Percentiles rank a stretch among this genome's conserved stretches.
These are phyloP conservation scores for Diadromus collaris DNA, from an alignment of 2,888 invertebrate species.

Conservation along the genomic window DNA sequence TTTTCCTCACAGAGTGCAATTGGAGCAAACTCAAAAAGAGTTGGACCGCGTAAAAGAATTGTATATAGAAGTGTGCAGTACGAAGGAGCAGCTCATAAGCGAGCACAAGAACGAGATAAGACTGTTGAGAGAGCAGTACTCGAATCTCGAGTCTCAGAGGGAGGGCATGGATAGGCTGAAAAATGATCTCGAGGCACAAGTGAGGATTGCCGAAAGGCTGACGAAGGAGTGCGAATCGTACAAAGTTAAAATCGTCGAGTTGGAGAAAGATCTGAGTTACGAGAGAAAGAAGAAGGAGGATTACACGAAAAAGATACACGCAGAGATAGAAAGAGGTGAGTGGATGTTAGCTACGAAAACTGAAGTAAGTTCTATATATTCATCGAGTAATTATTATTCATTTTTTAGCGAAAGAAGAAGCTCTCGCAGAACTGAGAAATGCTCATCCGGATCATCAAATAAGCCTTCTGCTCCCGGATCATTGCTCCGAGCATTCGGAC, in stretches of 20 bases:
- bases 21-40: conserved; percentile 77
- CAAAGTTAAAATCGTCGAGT: conserved; percentile 71
- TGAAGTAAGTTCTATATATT: background rate
- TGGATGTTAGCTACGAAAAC: background rate
- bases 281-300: conserved; percentile 74
- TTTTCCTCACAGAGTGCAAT: conserved; percentile 70
- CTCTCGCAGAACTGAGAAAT: conserved; percentile 74
- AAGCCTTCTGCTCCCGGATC: conserved; percentile 72
- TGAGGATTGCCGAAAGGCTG: conserved; percentile 70
- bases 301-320: conserved; percentile 73
- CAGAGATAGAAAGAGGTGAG: conserved; percentile 75
- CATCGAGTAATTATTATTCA: background rate
- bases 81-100: conserved; percentile 83
- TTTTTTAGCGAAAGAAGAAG: conserved; percentile 75
- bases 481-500: conserved; percentile 76
- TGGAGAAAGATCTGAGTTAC: conserved; percentile 73
- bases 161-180: conserved; percentile 70
- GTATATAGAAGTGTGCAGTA: conserved; percentile 82
- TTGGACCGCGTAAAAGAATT: conserved; percentile 75
- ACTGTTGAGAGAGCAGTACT: conserved; percentile 79
- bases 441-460: conserved; percentile 74
- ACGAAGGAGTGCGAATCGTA: conserved; percentile 71
- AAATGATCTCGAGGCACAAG: conserved; percentile 70
- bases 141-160: conserved; percentile 68
- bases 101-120: conserved; percentile 82